Evolutionary conservation across 2,888 invertebrate species (phyloP).

Genomic region (Synanthedon formicaeformis): DNA sequence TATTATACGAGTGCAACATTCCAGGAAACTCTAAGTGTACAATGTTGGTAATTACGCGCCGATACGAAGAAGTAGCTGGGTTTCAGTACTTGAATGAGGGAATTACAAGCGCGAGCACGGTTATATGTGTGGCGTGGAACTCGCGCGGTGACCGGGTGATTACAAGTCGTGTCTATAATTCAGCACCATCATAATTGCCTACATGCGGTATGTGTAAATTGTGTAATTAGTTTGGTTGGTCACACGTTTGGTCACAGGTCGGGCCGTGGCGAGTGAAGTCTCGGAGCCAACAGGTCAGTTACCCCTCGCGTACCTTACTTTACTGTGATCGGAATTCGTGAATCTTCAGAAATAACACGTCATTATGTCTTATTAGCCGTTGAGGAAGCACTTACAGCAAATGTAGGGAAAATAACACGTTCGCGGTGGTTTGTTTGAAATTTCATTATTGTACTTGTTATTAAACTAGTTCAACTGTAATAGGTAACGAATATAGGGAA

Average conservation of each 20-base stretch:
- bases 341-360: constrained; percentile 63
- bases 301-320: constrained; percentile 43
- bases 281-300: constrained; percentile 56
- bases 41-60: constrained; percentile 25
- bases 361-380: constrained; percentile 62
- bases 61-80: constrained; percentile 26
- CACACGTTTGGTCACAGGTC: constrained; percentile 53
- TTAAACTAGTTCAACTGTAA: constrained; percentile 31
- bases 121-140: constrained; percentile 7
- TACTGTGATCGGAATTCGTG: constrained; percentile 56
- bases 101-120: constrained; percentile 23
- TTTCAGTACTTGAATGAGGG: constrained; percentile 17
- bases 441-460: constrained; percentile 48
- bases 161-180: constrained; percentile 39
- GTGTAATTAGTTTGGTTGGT: constrained; percentile 45
- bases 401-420: constrained; percentile 56
- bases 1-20: constrained; percentile 26
- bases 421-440: constrained; percentile 41
- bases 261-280: constrained; percentile 44
- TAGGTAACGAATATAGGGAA: not conserved
- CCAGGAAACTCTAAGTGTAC: constrained; percentile 1
- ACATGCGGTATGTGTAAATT: constrained; percentile 37
- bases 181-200: constrained; percentile 39
- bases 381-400: constrained; percentile 62
- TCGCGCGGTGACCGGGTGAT: constrained; percentile 25